Conservation (phyloP, 2,113 vertebrate species). For the Peucedramus taeniatus region DNA sequence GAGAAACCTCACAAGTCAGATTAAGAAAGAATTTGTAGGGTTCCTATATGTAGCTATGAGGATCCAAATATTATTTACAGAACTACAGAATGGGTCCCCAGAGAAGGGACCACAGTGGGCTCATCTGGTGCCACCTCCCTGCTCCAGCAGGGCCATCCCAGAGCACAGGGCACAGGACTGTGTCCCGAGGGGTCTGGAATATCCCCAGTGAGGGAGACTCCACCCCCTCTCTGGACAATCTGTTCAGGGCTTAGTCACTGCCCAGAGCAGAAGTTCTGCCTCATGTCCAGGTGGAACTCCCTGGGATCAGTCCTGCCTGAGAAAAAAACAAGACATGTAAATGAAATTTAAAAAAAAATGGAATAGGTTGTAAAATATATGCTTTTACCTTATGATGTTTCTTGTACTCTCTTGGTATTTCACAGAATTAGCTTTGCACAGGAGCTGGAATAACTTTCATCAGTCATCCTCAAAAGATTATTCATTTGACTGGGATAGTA, state of each 20-base stretch:
- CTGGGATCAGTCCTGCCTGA: not conserved
- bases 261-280: not conserved
- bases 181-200: not conserved
- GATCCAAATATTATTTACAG: not conserved
- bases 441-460: not conserved
- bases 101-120: not conserved
- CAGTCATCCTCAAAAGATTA: not conserved
- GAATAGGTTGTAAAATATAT: not conserved
- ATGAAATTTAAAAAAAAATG: not conserved
- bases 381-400: not conserved
- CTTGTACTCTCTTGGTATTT: not conserved
- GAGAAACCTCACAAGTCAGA: not conserved
- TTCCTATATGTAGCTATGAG: not conserved
- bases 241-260: not conserved
- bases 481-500: not conserved
- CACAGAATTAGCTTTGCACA: not conserved
- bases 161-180: not conserved
- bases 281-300: not conserved
- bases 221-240: not conserved
- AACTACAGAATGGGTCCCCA: not conserved
- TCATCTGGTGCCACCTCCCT: not conserved
- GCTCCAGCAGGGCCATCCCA: not conserved
- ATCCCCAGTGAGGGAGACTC: not conserved
- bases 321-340: not conserved
- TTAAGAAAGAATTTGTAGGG: no score